These are phyloP conservation scores for Corticium candelabrum DNA, from an alignment of 37 sponge, comb jelly and placozoan species.

Conservation along the genomic window DNA sequence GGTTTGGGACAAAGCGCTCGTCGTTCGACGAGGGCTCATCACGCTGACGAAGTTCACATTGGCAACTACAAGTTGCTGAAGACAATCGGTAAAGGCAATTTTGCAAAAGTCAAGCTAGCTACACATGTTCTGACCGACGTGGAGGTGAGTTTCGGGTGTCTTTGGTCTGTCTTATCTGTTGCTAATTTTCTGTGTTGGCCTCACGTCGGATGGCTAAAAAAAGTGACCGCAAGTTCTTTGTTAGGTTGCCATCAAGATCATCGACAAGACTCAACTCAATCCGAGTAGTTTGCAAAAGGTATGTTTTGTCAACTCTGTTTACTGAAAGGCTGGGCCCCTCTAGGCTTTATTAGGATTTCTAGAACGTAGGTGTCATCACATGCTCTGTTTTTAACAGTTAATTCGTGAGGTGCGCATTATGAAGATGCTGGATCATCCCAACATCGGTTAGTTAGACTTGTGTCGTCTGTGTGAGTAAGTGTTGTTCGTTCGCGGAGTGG, in stretches of 20 bases:
- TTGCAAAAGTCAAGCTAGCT: slow-evolving; percentile 98
- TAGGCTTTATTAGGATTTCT: background rate
- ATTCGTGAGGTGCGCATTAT: slow-evolving; percentile 97
- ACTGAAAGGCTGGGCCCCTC: background rate
- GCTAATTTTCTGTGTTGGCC: no score
- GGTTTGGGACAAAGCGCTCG: background rate
- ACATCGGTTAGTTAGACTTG: slow-evolving; percentile 56
- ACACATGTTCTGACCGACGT: slow-evolving; percentile 93
- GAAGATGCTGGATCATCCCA: slow-evolving; percentile 96
- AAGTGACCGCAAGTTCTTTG: background rate
- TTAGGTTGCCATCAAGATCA: slow-evolving; percentile 98
- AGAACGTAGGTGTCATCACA: background rate
- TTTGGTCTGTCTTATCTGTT: no score
- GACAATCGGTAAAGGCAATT: slow-evolving; percentile 99
- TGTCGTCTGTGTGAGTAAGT: no score
- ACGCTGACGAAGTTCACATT: slow-evolving; percentile 78
- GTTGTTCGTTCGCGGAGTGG: no score
- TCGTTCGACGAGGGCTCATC: slow-evolving; percentile 10
- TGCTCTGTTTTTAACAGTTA: slow-evolving; percentile 22
- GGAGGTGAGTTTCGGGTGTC: slow-evolving; percentile 85
- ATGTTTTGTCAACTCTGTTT: background rate
- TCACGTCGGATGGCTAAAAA: no score
- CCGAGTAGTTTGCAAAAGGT: slow-evolving; percentile 96
- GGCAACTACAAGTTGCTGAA: slow-evolving; percentile 93
- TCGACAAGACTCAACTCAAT: slow-evolving; percentile 96